phyloP scores from a whole-genome alignment of 2,113 vertebrate species.

The Cyanoramphus novaezelandiae region DNA sequence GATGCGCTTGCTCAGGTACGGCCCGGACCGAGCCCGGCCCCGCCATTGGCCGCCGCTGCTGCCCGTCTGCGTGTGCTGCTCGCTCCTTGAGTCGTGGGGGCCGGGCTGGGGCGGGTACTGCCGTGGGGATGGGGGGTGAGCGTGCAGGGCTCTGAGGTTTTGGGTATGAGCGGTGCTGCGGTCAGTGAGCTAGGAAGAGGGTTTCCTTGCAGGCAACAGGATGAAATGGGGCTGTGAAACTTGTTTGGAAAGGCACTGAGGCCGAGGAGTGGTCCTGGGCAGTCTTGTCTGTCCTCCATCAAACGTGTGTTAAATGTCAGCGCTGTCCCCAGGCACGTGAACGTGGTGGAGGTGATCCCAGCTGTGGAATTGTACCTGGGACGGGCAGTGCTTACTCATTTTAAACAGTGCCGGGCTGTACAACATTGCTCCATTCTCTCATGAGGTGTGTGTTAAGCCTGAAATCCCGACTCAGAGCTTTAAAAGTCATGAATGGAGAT shows the following conservation, averaged over 20 bases:
- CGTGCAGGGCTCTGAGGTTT: not conserved
- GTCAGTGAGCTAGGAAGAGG: not conserved
- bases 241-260: not conserved
- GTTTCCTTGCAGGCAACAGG: not conserved
- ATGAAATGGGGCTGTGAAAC: not conserved
- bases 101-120: not conserved
- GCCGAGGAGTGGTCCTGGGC: not conserved
- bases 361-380: not conserved
- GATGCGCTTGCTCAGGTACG: not conserved
- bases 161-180: not conserved
- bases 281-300: not conserved
- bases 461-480: conserved; percentile 14
- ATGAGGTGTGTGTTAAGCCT: not conserved
- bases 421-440: not conserved
- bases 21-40: not conserved
- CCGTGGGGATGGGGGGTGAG: no score
- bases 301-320: not conserved
- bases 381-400: not conserved
- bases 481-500: not conserved
- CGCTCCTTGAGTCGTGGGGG: not conserved
- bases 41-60: no score
- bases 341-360: not conserved
- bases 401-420: not conserved
- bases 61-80: no score
- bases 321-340: not conserved